Conservation (phyloP, 2,888 invertebrate species). For the Steinernema hermaphroditum region DNA sequence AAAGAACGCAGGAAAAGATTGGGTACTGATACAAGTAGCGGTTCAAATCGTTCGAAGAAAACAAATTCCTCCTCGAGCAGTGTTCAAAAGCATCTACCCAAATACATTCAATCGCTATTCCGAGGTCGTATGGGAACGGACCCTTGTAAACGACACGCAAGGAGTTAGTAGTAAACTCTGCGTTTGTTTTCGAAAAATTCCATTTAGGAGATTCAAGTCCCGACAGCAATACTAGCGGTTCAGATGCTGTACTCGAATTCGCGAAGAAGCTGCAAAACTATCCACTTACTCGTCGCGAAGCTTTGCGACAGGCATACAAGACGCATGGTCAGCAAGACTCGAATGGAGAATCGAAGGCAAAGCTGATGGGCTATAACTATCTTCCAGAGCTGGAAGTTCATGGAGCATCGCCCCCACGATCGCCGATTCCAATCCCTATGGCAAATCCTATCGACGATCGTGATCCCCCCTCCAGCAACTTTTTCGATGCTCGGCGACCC, state of each 20-base stretch:
- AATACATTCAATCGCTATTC: slow-evolving; percentile 65
- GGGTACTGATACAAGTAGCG: slow-evolving; percentile 64
- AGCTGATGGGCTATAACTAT: slow-evolving; percentile 51
- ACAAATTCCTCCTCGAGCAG: slow-evolving; percentile 62
- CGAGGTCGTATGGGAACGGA: slow-evolving; percentile 65
- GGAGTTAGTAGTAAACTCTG: slow-evolving; percentile 39
- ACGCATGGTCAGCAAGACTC: slow-evolving; percentile 50
- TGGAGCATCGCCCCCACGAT: slow-evolving; percentile 63
- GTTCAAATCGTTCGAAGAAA: slow-evolving; percentile 64
- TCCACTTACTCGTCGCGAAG: slow-evolving; percentile 60
- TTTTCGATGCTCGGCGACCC: slow-evolving; percentile 51
- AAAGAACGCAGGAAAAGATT: slow-evolving; percentile 62
- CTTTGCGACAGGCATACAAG: slow-evolving; percentile 52
- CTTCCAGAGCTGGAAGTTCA: slow-evolving; percentile 64
- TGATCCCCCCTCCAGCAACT: neutral
- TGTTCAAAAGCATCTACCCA: slow-evolving; percentile 63
- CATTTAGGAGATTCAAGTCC: slow-evolving; percentile 60
- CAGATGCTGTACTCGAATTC: slow-evolving; percentile 66
- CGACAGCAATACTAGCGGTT: slow-evolving; percentile 61
- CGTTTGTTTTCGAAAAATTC: neutral
- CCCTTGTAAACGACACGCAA: slow-evolving; percentile 62
- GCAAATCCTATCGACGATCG: neutral
- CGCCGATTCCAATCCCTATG: slow-evolving; percentile 10
- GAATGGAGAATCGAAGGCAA: slow-evolving; percentile 32
- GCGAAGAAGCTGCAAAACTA: slow-evolving; percentile 64